Evolutionary conservation across 2,113 vertebrate species (phyloP), one percentile per base, ranked within the genome.

Genomic region (Gorsachius goisagi): DNA sequence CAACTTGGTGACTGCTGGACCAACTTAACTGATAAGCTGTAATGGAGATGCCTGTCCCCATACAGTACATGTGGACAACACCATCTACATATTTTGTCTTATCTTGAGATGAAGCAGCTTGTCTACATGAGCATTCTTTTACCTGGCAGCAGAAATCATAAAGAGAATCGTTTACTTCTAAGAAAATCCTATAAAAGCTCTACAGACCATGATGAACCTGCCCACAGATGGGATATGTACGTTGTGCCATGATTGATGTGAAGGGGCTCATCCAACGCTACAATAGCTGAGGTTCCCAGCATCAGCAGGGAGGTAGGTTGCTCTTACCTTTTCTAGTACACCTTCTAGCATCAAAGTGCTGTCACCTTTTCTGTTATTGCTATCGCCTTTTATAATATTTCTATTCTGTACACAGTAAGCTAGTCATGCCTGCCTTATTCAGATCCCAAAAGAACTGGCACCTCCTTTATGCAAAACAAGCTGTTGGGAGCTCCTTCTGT

Each of bases 191-290:
- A 3, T 35, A 50, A 62, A 71, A 73, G 4, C 47, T 85, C 35
- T 73, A 35, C 58, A 82, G 19, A 71, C 9, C 27, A 60, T 0
- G 3, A 35, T 45, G 56, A 59, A 76, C 27, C 14, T n/a, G 26
- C 20, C 45, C 12, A 11, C 30, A 37, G 23, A 33, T 0, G 0
- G 19, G n/a, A 11, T 64, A 13, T 4, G 44, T n/a, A 5, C 35
- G 18, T 30, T 27, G 53, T 90, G 53, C 53, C 33, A 3, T n/a
- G 35, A n/a, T 44, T 27, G 23, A 8, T 3, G 26, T 58, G 67
- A 68, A 79, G 33, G 14, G 33, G 12, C 33, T 62, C 15, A 44
- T 33, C 60, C 37, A 17, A 7, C 63, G 45, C 50, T 49, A 44
- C 2, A 0, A 19, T 19, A 45, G 15, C 5, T 44, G 44, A 20